These are phyloP conservation scores for Ischnus inquisitorius DNA, from an alignment of 2,888 invertebrate genomes.

Conservation along the genomic window DNA sequence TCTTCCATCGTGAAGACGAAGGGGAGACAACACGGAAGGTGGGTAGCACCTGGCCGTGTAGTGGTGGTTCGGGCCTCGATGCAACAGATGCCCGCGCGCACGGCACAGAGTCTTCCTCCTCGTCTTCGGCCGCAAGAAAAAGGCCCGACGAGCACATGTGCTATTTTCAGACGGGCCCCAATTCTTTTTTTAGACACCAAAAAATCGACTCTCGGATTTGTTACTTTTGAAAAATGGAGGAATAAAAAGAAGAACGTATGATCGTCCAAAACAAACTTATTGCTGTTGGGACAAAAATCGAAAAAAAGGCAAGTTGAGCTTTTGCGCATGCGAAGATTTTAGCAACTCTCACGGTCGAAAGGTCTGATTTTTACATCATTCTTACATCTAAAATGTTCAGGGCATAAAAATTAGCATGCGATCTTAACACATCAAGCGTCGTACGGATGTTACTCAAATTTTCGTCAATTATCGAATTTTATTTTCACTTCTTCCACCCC, in stretches of 20 bases:
- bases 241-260: neutral
- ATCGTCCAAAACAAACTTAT: no score
- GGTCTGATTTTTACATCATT: no score
- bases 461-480: no score
- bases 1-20: conserved; percentile 46
- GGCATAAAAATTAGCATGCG: no score
- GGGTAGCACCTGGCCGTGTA: conserved; percentile 82
- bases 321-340: no score
- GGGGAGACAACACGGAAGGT: conserved; percentile 77
- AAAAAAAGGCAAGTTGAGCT: no score
- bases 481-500: no score
- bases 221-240: neutral
- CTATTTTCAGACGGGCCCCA: conserved; percentile 20
- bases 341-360: no score
- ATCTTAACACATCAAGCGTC: no score
- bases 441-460: no score
- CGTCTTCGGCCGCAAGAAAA: conserved; percentile 47
- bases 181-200: neutral
- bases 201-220: neutral
- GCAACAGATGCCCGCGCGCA: conserved; percentile 82
- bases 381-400: no score
- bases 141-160: conserved; percentile 27
- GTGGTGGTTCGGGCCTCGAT: conserved; percentile 75
- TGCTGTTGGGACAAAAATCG: no score
- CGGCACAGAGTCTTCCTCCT: conserved; percentile 63